These are phyloP conservation scores for Drosophila atripex DNA, from an alignment of 2,888 invertebrate species.

Conservation along the genomic window DNA sequence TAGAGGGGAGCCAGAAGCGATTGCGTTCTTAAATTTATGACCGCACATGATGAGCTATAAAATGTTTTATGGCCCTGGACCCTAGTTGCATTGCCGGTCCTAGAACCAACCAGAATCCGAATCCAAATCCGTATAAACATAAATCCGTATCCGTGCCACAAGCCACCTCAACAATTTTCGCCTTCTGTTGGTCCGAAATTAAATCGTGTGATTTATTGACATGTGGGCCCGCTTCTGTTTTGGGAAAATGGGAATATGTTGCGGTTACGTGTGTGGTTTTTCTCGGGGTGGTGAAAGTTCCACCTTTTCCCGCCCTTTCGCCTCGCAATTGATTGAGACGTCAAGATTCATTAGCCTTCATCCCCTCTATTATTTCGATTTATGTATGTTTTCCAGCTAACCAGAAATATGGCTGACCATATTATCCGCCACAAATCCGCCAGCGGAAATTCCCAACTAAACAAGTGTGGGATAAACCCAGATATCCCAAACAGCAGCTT, in stretches of 20 bases:
- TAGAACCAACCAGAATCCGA: constrained; percentile 34
- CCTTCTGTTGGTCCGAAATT: constrained; percentile 66
- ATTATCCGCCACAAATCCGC: not conserved
- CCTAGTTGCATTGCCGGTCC: constrained; percentile 28
- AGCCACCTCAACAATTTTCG: constrained; percentile 74
- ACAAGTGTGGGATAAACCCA: constrained; percentile 71
- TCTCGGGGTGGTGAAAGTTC: constrained; percentile 49
- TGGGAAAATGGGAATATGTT: constrained; percentile 46
- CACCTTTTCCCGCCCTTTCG: constrained; percentile 12
- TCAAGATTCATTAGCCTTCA: constrained; percentile 76
- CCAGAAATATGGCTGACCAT: constrained; percentile 29
- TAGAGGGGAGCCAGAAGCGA: constrained; percentile 50
- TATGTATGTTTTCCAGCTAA: constrained; percentile 21
- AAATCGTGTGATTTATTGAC: constrained; percentile 78
- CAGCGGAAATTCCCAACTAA: constrained; percentile 51
- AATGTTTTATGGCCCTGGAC: constrained; percentile 70
- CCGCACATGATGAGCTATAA: constrained; percentile 80
- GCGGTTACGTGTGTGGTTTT: constrained; percentile 18
- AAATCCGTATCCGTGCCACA: constrained; percentile 16
- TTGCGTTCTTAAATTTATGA: constrained; percentile 74
- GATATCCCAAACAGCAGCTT: constrained; percentile 38
- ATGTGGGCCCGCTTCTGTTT: constrained; percentile 48
- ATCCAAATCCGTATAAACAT: constrained; percentile 12
- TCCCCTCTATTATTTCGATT: constrained; percentile 22
- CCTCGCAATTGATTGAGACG: constrained; percentile 73